Evolutionary conservation across 2,888 invertebrate genomes (phyloP), one percentile per base, ranked within the genome.

Genomic region (Leptopilina myrica): DNA sequence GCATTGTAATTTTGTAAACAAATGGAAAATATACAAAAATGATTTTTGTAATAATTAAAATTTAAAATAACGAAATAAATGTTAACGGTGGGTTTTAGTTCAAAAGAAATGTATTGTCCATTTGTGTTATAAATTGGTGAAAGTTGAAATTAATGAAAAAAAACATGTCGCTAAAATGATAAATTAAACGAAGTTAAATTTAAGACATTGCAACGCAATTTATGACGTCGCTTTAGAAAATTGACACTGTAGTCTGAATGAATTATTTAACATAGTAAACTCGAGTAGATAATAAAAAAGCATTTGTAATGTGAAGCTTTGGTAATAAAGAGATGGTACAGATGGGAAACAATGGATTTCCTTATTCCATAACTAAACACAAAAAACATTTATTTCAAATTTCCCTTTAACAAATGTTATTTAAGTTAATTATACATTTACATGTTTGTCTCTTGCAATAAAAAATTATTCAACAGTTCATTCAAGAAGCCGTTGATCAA

Each of bases 231-330:
- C 53, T 9, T 53, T 53, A 53, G 69, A 69, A 69, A 53, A 69
- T 11, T 69, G 14, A 33, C 14, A 53, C 5, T 26, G 26, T 15
- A 67, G 67, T 67, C 67, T 20, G 20, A 67, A 67, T 67, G 67
- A 67, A 67, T 67, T 46, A 67, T 67, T 67, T 67, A 49, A 49
- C 49, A 67, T 49, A 49, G 49, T 67, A 20, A 67, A 67, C 20
- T 49, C 20, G 49, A 67, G 20, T 20, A 12, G 49, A 67, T 67
- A 67, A 67, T 67, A 20, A 67, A 67, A 49, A 67, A 20, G 12
- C 20, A 46, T 15, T 67, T 6, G 20, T 15, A 59, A 59, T 11
- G 59, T 67, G 67, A 67, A 49, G 20, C 46, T 43, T 5, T 43
- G 43, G 2, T 40, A 49, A 9, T 43, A 46, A 67, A 67, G 20